Evolutionary conservation across 2,888 invertebrate species (phyloP).

Genomic region (Acanthosepion esculentum): DNA sequence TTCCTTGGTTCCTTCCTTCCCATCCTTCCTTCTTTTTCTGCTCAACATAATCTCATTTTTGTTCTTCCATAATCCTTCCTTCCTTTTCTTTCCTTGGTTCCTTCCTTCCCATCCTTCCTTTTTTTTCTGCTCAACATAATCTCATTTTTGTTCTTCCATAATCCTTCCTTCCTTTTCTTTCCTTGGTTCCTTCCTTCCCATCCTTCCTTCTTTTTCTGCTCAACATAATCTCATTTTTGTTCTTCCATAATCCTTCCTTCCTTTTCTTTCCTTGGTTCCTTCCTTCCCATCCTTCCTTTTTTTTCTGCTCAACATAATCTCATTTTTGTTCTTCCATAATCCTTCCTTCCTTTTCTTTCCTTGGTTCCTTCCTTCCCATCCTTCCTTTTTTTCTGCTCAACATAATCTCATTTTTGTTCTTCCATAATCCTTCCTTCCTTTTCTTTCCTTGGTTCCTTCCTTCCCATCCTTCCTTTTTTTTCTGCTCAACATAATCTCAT

Average conservation of each 20-base stretch:
- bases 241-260: too few relatives aligned
- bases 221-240: too few relatives aligned
- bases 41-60: too few relatives aligned
- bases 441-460: not conserved
- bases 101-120: not conserved
- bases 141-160: not conserved
- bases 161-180: not conserved
- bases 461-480: not conserved
- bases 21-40: too few relatives aligned
- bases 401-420: too few relatives aligned
- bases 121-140: not conserved
- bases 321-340: not conserved
- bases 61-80: too few relatives aligned
- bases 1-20: not conserved
- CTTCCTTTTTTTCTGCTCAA: too few relatives aligned
- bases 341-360: not conserved
- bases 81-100: not conserved
- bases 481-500: not conserved
- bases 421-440: too few relatives aligned
- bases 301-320: not conserved
- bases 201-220: too few relatives aligned
- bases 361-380: not conserved
- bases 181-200: not conserved
- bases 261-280: not conserved
- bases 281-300: not conserved